Conservation (phyloP, 2,888 invertebrate genomes). For the Amorpha juglandis region DNA sequence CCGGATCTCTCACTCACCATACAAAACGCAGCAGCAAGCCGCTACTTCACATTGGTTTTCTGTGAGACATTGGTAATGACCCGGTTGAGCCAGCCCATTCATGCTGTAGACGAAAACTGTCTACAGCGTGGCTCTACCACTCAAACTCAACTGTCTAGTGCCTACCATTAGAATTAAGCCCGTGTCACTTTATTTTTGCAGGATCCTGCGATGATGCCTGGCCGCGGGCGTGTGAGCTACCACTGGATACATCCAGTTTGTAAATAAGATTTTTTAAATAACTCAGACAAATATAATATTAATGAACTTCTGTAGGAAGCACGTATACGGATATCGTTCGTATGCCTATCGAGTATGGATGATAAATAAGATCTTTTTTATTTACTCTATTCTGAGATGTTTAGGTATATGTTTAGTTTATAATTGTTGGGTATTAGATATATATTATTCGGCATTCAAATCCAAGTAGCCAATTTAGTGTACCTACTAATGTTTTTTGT, state of each 20-base stretch:
- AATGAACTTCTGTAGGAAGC: constrained; percentile 30
- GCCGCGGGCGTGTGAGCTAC: constrained; percentile 54
- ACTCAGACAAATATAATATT: constrained; percentile 14
- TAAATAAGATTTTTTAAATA: constrained; percentile 61
- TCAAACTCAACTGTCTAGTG: no score
- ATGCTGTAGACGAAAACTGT: no score
- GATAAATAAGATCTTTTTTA: background rate
- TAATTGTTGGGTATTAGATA: background rate
- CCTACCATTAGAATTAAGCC: background rate
- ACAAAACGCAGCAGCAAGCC: no score
- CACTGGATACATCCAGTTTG: constrained; percentile 44
- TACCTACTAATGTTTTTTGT: no score
- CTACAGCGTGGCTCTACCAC: no score
- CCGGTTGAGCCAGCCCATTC: no score
- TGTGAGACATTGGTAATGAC: no score
- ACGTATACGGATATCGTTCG: constrained; percentile 27
- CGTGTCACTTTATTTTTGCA: constrained; percentile 52
- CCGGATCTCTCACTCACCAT: no score
- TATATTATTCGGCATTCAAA: background rate
- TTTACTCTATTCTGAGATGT: background rate
- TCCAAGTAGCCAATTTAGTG: background rate
- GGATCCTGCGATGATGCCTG: constrained; percentile 76
- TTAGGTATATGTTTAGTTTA: background rate
- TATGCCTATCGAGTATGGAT: constrained; percentile 15
- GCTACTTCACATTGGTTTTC: no score